Evolutionary conservation across 2,113 vertebrate species (phyloP), one percentile per base, ranked within the genome.

Genomic region (Prolemur simus): DNA sequence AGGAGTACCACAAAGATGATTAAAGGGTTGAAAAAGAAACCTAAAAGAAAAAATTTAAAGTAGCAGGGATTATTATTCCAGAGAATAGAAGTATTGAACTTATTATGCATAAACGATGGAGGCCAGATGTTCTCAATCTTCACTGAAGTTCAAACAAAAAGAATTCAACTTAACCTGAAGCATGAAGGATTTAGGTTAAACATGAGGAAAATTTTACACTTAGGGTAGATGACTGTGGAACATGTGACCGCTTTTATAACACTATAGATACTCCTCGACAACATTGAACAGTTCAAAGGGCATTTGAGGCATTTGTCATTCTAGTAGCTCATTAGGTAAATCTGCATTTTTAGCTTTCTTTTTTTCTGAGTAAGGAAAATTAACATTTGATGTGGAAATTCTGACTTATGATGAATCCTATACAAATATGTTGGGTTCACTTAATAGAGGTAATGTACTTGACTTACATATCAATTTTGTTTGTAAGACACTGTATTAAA

Each of bases 1-100:
- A 95, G 69, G 80, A 87, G 66, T 73, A 97, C 94, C 95, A 93
- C 95, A 97, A 69, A 94, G 92, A 97, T 97, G 76, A 96, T 97
- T 96, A 97, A 96, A 98, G 95, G 92, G 92, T 94, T 96, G 94
- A 95, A 96, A 96, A 85, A 94, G 91, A 96, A 96, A 95, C 37
- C 64, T 92, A 96, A 92, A 96, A 94, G 85, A 95, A 95, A 94
- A 95, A 60, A 23, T 60, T 97, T 87, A 82, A 89, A 96, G 90
- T 96, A 87, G 77, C 66, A 91, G 66, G 42, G 91, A 94, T 97
- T 95, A 96, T 95, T 98, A 93, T 96, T 95, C 45, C 47, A 93
- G 82, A 94, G 54, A 95, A 94, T 69, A 87, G 92, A 92, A 37
- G 42, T 92, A 97, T 93, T 96, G 95, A 96, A 97, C 29, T 87